These are phyloP conservation scores for Syngnathus acus DNA, from an alignment of 2,797 vertebrate species.

Conservation along the genomic window DNA sequence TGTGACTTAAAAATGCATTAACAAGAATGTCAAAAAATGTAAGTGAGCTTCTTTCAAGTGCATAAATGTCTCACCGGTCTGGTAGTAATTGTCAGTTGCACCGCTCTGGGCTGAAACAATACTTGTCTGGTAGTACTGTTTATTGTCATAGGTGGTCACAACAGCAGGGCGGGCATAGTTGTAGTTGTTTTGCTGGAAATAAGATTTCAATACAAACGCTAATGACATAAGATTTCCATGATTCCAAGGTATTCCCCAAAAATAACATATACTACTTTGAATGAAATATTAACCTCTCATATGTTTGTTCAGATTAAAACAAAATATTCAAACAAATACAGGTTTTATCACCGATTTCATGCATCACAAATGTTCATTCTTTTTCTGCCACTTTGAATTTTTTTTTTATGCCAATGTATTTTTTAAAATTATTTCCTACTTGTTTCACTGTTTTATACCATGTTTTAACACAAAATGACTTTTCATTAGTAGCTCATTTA, in stretches of 20 bases:
- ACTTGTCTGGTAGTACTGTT: conserved; percentile 63
- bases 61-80: conserved; percentile 53
- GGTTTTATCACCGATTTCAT: too few species aligned
- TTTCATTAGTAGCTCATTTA: too few species aligned
- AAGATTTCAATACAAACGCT: conserved; percentile 1
- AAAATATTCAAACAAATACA: too few species aligned
- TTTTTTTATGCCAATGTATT: too few species aligned
- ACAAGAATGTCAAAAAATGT: background rate
- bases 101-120: conserved; percentile 55
- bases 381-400: too few species aligned
- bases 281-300: background rate
- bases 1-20: conserved; percentile 1
- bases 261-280: too few species aligned
- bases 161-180: conserved; percentile 49
- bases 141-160: conserved; percentile 60
- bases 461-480: too few species aligned
- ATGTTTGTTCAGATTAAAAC: too few species aligned
- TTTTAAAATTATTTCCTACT: too few species aligned
- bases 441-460: too few species aligned
- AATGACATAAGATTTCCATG: too few species aligned
- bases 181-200: conserved; percentile 60
- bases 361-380: too few species aligned
- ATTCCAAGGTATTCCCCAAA: background rate
- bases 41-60: background rate
- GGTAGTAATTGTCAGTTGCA: conserved; percentile 57